Evolutionary conservation across 2,888 invertebrate genomes (phyloP), one percentile per base, ranked within the genome.

Genomic region (Helobdella robusta): DNA sequence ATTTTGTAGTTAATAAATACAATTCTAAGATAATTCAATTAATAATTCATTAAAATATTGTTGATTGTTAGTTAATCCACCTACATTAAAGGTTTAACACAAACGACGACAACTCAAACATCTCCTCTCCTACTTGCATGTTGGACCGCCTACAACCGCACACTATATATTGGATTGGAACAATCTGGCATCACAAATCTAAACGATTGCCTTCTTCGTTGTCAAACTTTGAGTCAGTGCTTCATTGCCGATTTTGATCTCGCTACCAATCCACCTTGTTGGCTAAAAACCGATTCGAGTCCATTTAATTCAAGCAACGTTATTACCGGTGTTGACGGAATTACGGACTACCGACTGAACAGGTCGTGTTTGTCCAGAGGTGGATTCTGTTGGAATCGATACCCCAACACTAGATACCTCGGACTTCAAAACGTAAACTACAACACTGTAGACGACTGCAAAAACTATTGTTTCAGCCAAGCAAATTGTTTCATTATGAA

Each of bases 391-490:
- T 48, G 48, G 48, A 48, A 6, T 23, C 2, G 23, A 18, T 1
- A 11, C 6, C 2, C 48, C 20, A 23, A 48, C 48, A 15, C 25
- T 1, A 2, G 25, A 8, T 48, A 48, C 15, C 5, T 8, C 1
- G 48, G 48, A 23, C 48, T 48, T 48, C 48, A 48, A 18, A 3
- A 25, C 20, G 58, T 56, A 25, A 40, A 59, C 28, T 28, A 56
- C 18, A n/a, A 23, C 56, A 56, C n/a, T 8, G 25, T 56, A 3
- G 56, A n/a, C 30, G 25, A 28, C 4, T 56, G 56, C 28, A 28
- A 28, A 28, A 6, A 6, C 30, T 56, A 56, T 32, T 56, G 56
- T 28, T 40, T 40, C 15, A 30, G 30, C 4, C 28, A 30, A n/a
- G 11, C 20, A 32, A 3, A 8, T 20, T 62, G 62, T 34, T 30